A percentile compares a stretch with the other conserved stretches of the same genome.
Evolutionary conservation across 2,888 invertebrate genomes (phyloP).

Genomic region (Doris montereyensis): DNA sequence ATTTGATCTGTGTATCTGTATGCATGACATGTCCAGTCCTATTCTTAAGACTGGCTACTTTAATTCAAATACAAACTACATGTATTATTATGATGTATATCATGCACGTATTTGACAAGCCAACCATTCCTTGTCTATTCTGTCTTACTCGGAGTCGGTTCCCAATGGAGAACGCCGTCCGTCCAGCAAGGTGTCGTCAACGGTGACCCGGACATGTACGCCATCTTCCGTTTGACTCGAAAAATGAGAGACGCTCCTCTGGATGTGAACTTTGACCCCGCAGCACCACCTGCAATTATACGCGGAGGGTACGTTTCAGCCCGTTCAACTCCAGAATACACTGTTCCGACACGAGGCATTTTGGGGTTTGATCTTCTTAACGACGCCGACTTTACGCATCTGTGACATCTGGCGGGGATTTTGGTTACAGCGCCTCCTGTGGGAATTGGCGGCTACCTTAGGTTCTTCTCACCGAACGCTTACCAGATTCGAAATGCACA

Average conservation of each 20-base stretch:
- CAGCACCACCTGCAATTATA: slow-evolving; percentile 54
- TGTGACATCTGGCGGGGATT: slow-evolving; percentile 62
- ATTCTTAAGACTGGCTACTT: too few relatives aligned
- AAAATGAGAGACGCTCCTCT: slow-evolving; percentile 41
- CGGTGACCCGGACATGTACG: slow-evolving; percentile 65
- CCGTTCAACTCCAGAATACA: slow-evolving; percentile 63
- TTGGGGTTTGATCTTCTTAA: slow-evolving; percentile 57
- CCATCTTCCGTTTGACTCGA: slow-evolving; percentile 57
- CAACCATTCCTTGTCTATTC: too few relatives aligned
- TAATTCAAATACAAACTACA: too few relatives aligned
- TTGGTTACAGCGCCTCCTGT: slow-evolving; percentile 57
- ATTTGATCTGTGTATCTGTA: too few relatives aligned
- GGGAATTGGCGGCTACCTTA: slow-evolving; percentile 52
- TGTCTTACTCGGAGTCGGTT: too few relatives aligned
- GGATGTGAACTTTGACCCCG: slow-evolving; percentile 52
- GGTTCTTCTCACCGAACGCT: slow-evolving; percentile 51
- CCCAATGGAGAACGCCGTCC: slow-evolving; percentile 33
- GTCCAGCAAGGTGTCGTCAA: slow-evolving; percentile 62
- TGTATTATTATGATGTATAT: too few relatives aligned
- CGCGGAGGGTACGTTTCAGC: slow-evolving; percentile 52
- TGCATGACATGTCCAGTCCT: too few relatives aligned
- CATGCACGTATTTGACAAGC: too few relatives aligned
- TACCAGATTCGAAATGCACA: slow-evolving; percentile 53
- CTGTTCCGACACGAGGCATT: slow-evolving; percentile 55
- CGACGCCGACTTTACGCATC: slow-evolving; percentile 51